A percentile compares a stretch with the other conserved stretches of the same genome.
Evolutionary conservation across 2,888 invertebrate genomes (phyloP).

Genomic region (Pandemis corylana): DNA sequence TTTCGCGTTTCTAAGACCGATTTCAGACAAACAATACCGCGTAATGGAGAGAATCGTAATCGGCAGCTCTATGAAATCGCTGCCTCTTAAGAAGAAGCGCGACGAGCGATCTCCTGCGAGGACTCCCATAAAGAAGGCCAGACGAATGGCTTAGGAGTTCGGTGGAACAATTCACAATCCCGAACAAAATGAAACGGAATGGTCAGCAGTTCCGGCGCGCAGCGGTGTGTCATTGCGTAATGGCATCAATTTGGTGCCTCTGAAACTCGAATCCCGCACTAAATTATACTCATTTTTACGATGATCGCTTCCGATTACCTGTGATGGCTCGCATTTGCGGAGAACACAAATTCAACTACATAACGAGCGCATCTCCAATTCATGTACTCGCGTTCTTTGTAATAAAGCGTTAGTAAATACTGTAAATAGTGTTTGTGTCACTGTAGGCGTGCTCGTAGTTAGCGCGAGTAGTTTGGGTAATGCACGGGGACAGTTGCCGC

Average conservation of each 20-base stretch:
- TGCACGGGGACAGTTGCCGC: constrained; percentile 22
- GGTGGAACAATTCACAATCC: constrained; percentile 33
- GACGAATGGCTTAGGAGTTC: constrained; percentile 51
- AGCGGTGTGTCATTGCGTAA: constrained; percentile 69
- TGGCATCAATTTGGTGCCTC: constrained; percentile 73
- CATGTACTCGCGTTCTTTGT: constrained; percentile 14
- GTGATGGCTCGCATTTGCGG: constrained; percentile 68
- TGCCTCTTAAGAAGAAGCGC: constrained; percentile 61
- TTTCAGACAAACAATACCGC: constrained; percentile 70
- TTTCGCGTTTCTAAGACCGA: constrained; percentile 70
- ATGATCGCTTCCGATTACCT: constrained; percentile 81
- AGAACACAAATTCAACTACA: constrained; percentile 56
- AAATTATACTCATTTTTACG: constrained; percentile 80
- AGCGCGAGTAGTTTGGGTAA: constrained; percentile 9
- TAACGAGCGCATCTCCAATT: constrained; percentile 28
- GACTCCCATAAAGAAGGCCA: constrained; percentile 64
- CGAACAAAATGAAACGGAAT: constrained; percentile 54
- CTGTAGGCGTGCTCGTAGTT: constrained; percentile 26
- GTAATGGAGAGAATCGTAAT: constrained; percentile 71
- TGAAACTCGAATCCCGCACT: constrained; percentile 72
- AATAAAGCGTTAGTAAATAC: constrained; percentile 25
- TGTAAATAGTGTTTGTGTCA: constrained; percentile 26
- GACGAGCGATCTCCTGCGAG: constrained; percentile 62
- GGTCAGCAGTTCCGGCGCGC: constrained; percentile 65
- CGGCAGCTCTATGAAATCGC: constrained; percentile 58